These are phyloP conservation scores for Cyprinodon tularosa DNA, from an alignment of 2,113 vertebrate species.

Conservation along the genomic window DNA sequence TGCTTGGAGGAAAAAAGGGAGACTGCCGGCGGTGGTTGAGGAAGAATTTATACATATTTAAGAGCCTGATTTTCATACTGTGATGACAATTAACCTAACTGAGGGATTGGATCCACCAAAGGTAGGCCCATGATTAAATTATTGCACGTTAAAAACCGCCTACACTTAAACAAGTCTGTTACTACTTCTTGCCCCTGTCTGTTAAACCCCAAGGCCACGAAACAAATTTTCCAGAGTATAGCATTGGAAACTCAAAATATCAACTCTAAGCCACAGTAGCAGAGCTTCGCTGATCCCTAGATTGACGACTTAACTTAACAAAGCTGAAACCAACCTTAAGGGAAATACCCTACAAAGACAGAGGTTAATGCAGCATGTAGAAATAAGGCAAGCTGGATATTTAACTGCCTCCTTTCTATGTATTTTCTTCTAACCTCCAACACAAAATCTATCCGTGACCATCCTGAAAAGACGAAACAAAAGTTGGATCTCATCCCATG, in stretches of 20 bases:
- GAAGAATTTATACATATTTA: no score
- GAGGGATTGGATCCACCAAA: slow-evolving; percentile 40
- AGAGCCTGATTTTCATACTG: no score
- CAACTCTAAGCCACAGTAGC: slow-evolving; percentile 20
- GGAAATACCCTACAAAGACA: slow-evolving; percentile 24
- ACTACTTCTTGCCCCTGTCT: slow-evolving; percentile 30
- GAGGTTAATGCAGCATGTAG: slow-evolving; percentile 9
- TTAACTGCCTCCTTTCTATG: slow-evolving; percentile 19
- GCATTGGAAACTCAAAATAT: slow-evolving; percentile 40
- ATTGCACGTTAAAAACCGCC: slow-evolving; percentile 5
- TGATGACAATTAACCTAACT: background rate
- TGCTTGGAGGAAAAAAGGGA: no score
- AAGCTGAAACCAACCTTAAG: slow-evolving; percentile 29
- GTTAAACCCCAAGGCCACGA: slow-evolving; percentile 18
- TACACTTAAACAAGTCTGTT: background rate
- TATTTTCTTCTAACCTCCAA: slow-evolving; percentile 37
- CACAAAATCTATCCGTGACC: slow-evolving; percentile 40
- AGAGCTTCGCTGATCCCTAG: slow-evolving; percentile 27
- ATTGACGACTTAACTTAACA: slow-evolving; percentile 39
- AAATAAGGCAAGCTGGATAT: slow-evolving; percentile 20
- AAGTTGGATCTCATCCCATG: slow-evolving; percentile 47
- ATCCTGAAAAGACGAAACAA: slow-evolving; percentile 62
- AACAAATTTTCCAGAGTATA: slow-evolving; percentile 48
- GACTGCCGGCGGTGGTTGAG: no score
- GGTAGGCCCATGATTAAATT: slow-evolving; percentile 21